A percentile compares a stretch with the other conserved stretches of the same genome.
Conservation (phyloP, 2,888 invertebrate species). For the Dilophus febrilis region DNA sequence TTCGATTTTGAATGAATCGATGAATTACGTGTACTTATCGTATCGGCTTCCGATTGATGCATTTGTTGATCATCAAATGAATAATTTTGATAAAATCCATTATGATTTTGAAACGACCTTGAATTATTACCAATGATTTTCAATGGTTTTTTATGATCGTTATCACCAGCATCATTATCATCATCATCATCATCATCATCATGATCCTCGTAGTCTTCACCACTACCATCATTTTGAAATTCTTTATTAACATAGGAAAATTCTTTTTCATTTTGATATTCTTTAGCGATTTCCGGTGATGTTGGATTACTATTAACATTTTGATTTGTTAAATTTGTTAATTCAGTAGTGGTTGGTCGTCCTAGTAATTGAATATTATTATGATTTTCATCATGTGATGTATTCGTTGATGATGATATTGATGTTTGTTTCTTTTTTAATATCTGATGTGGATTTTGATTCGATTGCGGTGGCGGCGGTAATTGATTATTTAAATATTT, state of each 20-base stretch:
- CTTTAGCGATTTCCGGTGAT: conserved; percentile 3
- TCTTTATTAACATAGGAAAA: background rate
- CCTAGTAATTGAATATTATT: conserved; percentile 6
- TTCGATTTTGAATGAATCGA: too few relatives aligned
- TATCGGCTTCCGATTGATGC: too few relatives aligned
- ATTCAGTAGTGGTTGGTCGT: too few relatives aligned
- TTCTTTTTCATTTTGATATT: background rate
- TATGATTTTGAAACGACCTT: background rate
- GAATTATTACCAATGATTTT: background rate
- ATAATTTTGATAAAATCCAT: conserved; percentile 15
- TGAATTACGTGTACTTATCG: too few relatives aligned
- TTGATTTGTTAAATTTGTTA: too few relatives aligned
- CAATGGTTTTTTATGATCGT: background rate
- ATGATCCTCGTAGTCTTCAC: background rate
- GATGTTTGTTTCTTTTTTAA: conserved; percentile 12
- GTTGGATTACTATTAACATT: background rate
- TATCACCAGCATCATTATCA: background rate
- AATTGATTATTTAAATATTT: too few relatives aligned
- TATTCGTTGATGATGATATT: conserved; percentile 8
- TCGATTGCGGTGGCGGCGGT: too few relatives aligned
- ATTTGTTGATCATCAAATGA: conserved; percentile 8
- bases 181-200: background rate
- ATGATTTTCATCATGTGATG: too few relatives aligned
- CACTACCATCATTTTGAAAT: background rate
- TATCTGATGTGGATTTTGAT: too few relatives aligned